Base-by-base conservation (phyloP, 2,888 invertebrate genomes). In the Synergus umbraculus region DNA sequence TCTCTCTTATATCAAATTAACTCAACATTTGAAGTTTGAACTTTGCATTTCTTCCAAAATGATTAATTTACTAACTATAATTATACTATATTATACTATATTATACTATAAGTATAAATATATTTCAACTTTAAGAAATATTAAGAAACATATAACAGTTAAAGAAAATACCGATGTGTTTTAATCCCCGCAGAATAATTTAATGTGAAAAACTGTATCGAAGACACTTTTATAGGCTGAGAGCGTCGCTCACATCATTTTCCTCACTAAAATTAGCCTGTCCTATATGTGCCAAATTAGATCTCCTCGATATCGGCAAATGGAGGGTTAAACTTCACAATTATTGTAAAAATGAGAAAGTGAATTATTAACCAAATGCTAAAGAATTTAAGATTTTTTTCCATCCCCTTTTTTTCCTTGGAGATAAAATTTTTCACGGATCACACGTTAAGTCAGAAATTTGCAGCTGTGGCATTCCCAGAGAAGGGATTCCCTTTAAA, bases 261-360 rank as follows among this genome's bases (percentile, higher is more conserved):
- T 63, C 12, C 5, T 73, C 41, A 9, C 73, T 73, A 73, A 73
- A 73, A 73, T 73, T 73, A 73, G 49, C 54, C 29, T 37, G 41
- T 37, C n/a, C 41, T 54, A 73, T 54, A 54, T 54, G 37, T 73
- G 73, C 73, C 54, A 73, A 73, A 73, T 54, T 73, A 58, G 73
- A 73, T 37, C 73, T 73, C 54, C 37, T 54, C 41, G 54, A 54
- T 73, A 41, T 54, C 54, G 29, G 37, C 13, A 73, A 73, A 54
- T 54, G 4, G 41, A 0, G 46, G n/a, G 4, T 73, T 54, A n/a
- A 73, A 54, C 37, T n/a, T 37, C 41, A 46, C 22, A 22, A 60
- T 22, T 29, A 29, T 10, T 4, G 4, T 13, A 29, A 29, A 73
- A 37, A 73, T 29, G 15, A n/a, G 29, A 54, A 15, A 9, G 54